Conservation (phyloP, 2,888 invertebrate genomes). For the Agonopterix arenella region DNA sequence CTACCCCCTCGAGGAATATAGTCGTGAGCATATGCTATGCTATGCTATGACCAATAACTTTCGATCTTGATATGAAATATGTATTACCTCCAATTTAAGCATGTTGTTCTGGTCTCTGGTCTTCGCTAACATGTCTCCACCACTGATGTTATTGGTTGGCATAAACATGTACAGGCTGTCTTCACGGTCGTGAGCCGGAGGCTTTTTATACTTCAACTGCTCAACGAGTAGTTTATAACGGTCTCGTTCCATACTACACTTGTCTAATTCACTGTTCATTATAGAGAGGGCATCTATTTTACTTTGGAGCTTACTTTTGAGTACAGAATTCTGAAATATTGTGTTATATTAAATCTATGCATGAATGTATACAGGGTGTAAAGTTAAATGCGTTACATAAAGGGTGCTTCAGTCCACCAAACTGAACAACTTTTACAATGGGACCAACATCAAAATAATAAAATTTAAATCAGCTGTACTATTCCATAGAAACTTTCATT, state of each 20-base stretch:
- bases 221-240: slow-evolving; percentile 89
- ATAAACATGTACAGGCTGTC: slow-evolving; percentile 42
- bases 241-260: slow-evolving; percentile 87
- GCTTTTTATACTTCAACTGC: slow-evolving; percentile 78
- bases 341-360: no score
- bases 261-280: slow-evolving; percentile 85
- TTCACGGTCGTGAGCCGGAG: slow-evolving; percentile 28
- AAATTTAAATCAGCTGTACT: no score
- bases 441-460: no score
- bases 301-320: slow-evolving; percentile 85
- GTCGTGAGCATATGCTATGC: background rate
- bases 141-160: slow-evolving; percentile 64
- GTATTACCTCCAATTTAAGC: slow-evolving; percentile 65
- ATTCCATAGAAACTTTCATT: no score
- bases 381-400: no score
- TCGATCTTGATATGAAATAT: background rate
- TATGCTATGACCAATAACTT: background rate
- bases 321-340: slow-evolving; percentile 73
- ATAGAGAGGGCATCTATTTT: slow-evolving; percentile 90
- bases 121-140: slow-evolving; percentile 76
- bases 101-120: slow-evolving; percentile 78
- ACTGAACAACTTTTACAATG: no score
- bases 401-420: no score
- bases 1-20: no score
- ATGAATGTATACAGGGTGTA: no score